Evolutionary conservation across 2,797 vertebrate genomes (phyloP).

Genomic region (Enteromius fasciolatus): DNA sequence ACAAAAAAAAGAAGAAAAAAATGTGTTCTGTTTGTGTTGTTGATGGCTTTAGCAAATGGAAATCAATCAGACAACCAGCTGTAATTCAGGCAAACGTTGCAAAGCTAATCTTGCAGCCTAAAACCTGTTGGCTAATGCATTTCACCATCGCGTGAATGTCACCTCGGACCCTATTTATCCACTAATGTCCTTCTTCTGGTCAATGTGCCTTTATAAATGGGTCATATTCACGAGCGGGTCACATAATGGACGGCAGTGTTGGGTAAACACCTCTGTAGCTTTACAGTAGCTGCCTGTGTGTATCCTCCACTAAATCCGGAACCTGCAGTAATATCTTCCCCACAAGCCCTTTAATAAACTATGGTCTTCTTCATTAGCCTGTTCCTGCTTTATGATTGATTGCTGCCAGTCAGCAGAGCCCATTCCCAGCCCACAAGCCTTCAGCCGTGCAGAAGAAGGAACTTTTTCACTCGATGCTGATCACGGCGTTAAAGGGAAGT

Average conservation of each 20-base stretch:
- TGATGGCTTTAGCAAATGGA: constrained; percentile 25
- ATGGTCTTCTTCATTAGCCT: constrained; percentile 76
- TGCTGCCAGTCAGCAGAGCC: constrained; percentile 90
- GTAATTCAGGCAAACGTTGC: constrained; percentile 31
- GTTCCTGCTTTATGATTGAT: constrained; percentile 91
- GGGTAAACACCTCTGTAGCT: constrained; percentile 74
- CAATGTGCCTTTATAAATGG: constrained; percentile 46
- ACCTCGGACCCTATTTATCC: constrained; percentile 43
- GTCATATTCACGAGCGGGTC: constrained; percentile 64
- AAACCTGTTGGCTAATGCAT: constrained; percentile 21
- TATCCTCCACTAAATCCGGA: constrained; percentile 60
- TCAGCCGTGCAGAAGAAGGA: constrained; percentile 84
- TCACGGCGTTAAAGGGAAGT: constrained; percentile 87
- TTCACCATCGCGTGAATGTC: not conserved
- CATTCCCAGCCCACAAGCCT: constrained; percentile 85
- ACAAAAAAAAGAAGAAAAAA: too few species aligned
- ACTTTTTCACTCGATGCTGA: constrained; percentile 85
- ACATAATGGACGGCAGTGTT: constrained; percentile 62
- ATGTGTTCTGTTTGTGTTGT: not conserved
- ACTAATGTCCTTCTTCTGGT: constrained; percentile 22
- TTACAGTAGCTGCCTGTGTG: constrained; percentile 63
- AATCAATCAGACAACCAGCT: constrained; percentile 36
- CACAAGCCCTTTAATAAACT: constrained; percentile 75
- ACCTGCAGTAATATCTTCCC: constrained; percentile 71
- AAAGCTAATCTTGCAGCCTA: constrained; percentile 5